Base-by-base conservation (phyloP, 2,888 invertebrate genomes). In the Griposia aprilina region DNA sequence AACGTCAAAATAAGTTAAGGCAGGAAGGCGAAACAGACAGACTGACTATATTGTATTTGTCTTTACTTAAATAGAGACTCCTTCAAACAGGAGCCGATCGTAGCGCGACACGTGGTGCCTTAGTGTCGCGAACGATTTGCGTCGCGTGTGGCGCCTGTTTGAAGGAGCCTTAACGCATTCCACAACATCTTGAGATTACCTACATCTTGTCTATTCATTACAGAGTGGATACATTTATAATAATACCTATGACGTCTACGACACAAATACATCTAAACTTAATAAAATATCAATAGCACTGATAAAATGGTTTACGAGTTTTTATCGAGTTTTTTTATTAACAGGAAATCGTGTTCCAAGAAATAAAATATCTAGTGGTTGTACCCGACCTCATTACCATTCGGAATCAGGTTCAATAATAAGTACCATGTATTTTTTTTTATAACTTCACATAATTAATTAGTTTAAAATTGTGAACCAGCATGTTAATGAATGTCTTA, bases 281-380 rank as follows among this genome's bases (percentile, higher is more conserved):
- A 6, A 1, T n/a, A n/a, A 50, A 23, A 26, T 17, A 23, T 41
- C 4, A 41, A 55, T 48, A 55, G 15, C 11, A 36, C 48, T 48
- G n/a, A 57, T 41, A 57, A 62, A 5, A 30, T 15, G 45, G 5
- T 17, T 30, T 30, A 8, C 8, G 11, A 17, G 10, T 66, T 52
- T 23, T 66, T n/a, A 26, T 50, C n/a, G 0, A 55, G 20, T 48
- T 76, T 57, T 65, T 30, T 30, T n/a, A 30, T 26, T 30, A 45
- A n/a, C 41, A 68, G 45, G 50, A 65, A 73, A 79, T 65, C n/a
- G 0, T 15, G 67, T 55, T 65, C 45, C 4, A 52, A 74, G 26
- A 68, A 55, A 59, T 23, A 48, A 50, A 41, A 57, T 67, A 45
- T 26, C 0, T 45, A 73, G 67, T 73, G 20, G 48, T 23, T 65